Evolutionary conservation across 2,113 vertebrate genomes (phyloP).

Genomic region (Vulpes lagopus): DNA sequence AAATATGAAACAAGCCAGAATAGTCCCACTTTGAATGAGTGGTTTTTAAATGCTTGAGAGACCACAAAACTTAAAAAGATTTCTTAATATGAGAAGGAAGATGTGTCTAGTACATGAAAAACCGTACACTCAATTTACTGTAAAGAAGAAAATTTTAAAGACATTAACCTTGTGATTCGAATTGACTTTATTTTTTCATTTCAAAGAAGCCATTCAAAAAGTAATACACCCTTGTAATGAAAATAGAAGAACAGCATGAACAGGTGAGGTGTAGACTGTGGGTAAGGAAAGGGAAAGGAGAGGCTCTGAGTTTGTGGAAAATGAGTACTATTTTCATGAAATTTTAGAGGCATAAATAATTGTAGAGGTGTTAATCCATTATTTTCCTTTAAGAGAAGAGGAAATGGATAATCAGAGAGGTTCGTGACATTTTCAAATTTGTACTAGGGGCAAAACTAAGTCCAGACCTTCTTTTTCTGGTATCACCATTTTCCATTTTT

Average conservation of each 20-base stretch:
- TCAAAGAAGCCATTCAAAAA: slow-evolving; percentile 62
- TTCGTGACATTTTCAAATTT: background rate
- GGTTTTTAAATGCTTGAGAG: slow-evolving; percentile 56
- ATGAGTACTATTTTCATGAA: slow-evolving; percentile 53
- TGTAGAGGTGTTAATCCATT: background rate
- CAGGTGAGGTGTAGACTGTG: background rate
- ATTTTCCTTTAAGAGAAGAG: slow-evolving; percentile 8
- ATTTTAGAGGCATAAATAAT: slow-evolving; percentile 8
- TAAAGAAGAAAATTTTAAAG: slow-evolving; percentile 61
- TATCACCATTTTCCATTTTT: slow-evolving; percentile 46
- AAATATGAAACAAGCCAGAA: slow-evolving; percentile 57
- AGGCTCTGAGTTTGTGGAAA: background rate
- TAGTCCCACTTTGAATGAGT: slow-evolving; percentile 40
- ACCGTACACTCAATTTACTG: slow-evolving; percentile 1
- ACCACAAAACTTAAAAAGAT: slow-evolving; percentile 53
- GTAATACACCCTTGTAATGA: slow-evolving; percentile 64
- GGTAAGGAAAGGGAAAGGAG: background rate
- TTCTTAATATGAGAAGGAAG: slow-evolving; percentile 61
- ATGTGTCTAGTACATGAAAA: slow-evolving; percentile 43
- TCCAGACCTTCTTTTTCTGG: background rate
- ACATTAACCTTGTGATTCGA: slow-evolving; percentile 52
- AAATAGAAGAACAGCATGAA: slow-evolving; percentile 1
- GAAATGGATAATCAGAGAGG: background rate
- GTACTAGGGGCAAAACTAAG: background rate
- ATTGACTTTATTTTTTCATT: slow-evolving; percentile 73